Evolutionary conservation across 2,888 invertebrate species (phyloP).

Genomic region (Andrena praecox): DNA sequence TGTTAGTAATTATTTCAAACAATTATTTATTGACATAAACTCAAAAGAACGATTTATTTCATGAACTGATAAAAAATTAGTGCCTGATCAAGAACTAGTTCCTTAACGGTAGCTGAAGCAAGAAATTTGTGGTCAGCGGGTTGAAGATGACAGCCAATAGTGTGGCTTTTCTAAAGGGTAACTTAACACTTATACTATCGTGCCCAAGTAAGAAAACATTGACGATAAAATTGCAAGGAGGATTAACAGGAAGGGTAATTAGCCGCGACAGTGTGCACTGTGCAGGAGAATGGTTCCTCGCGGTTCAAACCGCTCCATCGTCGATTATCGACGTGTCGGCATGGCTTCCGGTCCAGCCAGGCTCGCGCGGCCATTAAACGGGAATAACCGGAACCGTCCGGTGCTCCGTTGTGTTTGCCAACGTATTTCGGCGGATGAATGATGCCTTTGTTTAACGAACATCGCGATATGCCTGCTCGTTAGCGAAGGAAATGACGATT

Average conservation of each 20-base stretch:
- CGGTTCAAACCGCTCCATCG: neutral
- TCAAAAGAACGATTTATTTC: too few species aligned
- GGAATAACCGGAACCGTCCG: conserved; percentile 19
- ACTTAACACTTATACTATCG: too few species aligned
- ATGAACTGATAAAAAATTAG: too few species aligned
- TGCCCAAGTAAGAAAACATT: neutral
- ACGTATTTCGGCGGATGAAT: conserved; percentile 22
- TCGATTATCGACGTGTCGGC: conserved; percentile 24
- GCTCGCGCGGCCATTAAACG: conserved; percentile 11
- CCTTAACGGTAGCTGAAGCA: too few species aligned
- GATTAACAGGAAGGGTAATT: neutral
- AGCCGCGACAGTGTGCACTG: neutral
- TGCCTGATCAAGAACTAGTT: too few species aligned
- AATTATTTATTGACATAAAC: too few species aligned
- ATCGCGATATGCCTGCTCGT: conserved; percentile 7
- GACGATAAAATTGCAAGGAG: neutral
- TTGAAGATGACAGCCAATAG: too few species aligned
- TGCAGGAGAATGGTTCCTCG: neutral
- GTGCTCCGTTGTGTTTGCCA: conserved; percentile 18
- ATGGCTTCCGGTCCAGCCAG: conserved; percentile 12
- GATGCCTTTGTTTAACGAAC: conserved; percentile 9
- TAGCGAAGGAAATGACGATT: neutral
- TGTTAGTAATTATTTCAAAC: too few species aligned
- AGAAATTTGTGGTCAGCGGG: too few species aligned
- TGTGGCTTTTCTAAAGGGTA: too few species aligned